Conservation (phyloP, 1,140 invertebrate species). For the Rhagoletis pomonella region DNA sequence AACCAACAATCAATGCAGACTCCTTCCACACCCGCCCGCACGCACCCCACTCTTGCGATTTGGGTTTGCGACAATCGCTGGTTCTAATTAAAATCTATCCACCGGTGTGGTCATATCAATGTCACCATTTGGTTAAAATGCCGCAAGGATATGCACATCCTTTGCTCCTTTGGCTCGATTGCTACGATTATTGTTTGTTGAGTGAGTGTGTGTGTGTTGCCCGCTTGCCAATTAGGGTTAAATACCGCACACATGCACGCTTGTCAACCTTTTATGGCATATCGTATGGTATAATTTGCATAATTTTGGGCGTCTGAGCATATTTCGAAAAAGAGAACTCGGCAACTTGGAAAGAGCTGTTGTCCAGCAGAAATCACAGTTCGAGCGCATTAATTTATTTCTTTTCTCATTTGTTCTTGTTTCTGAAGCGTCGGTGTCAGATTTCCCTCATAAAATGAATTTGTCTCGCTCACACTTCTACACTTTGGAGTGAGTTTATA, state of each 20-base stretch:
- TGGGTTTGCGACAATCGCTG: constrained; percentile 29
- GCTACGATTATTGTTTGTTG: not conserved
- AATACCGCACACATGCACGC: constrained; percentile 44
- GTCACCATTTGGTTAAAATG: constrained; percentile 43
- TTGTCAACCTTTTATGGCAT: constrained; percentile 48
- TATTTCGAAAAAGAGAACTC: constrained; percentile 54
- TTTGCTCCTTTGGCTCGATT: not conserved
- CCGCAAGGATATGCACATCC: constrained; percentile 12
- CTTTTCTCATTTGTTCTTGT: constrained; percentile 58
- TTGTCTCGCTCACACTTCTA: not conserved
- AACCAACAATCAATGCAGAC: constrained; percentile 1
- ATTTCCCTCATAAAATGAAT: constrained; percentile 4
- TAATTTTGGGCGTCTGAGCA: constrained; percentile 64
- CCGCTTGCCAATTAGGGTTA: constrained; percentile 55
- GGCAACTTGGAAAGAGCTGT: constrained; percentile 31
- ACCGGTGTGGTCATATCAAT: constrained; percentile 36
- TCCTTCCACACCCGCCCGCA: not conserved
- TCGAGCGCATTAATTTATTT: not conserved
- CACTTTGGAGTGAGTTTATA: not conserved
- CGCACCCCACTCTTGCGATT: not conserved
- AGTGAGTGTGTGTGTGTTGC: not conserved
- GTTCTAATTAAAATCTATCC: constrained; percentile 45
- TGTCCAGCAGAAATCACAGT: constrained; percentile 30
- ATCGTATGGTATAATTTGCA: constrained; percentile 64
- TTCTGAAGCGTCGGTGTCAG: constrained; percentile 57